Percentiles rank a stretch among this genome's conserved stretches.
Evolutionary conservation across 2,113 vertebrate genomes (phyloP).

Genomic region (Hydrolagus affinis): DNA sequence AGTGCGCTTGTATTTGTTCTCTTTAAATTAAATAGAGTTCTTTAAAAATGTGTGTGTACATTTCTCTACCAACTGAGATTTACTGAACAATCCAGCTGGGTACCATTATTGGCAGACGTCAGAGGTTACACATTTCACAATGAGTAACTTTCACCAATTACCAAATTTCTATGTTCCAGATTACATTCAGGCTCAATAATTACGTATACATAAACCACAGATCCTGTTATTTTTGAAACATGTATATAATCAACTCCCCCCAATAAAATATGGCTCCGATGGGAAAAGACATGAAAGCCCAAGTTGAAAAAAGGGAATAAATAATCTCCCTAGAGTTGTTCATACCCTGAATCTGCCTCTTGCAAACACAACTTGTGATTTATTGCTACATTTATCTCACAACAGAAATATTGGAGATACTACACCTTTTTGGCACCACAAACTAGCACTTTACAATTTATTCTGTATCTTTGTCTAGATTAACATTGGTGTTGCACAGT

Average conservation of each 20-base stretch:
- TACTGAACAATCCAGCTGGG: background rate
- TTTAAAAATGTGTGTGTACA: background rate
- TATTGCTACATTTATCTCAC: background rate
- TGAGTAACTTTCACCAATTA: background rate
- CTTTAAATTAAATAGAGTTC: background rate
- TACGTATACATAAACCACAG: background rate
- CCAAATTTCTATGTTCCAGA: background rate
- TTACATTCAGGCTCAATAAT: background rate
- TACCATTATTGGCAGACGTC: background rate
- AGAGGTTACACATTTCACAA: background rate
- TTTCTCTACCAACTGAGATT: background rate
- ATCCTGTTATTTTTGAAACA: background rate
- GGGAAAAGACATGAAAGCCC: background rate
- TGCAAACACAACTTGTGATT: background rate
- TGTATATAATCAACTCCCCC: background rate
- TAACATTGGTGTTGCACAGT: background rate
- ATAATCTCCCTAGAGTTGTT: background rate
- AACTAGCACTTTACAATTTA: background rate
- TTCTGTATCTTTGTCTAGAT: background rate
- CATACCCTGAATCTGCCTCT: background rate
- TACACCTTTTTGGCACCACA: background rate
- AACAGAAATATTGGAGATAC: background rate
- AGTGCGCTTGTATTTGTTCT: background rate
- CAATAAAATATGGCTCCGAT: background rate
- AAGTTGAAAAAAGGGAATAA: background rate